Base-by-base conservation (phyloP, 1,140 invertebrate genomes). In the Drosophila albomicans region DNA sequence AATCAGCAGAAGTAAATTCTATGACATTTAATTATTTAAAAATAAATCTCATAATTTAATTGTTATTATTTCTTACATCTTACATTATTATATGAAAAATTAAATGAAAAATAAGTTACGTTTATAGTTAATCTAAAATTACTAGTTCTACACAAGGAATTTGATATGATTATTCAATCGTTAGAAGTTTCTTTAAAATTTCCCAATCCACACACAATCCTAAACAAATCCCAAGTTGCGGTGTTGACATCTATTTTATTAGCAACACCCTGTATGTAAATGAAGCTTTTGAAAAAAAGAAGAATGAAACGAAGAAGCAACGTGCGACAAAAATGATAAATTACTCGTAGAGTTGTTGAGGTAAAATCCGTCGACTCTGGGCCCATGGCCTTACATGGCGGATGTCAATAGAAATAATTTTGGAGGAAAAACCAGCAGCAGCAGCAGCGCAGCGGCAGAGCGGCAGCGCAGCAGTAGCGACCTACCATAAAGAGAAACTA, bases 401-500 rank as follows among this genome's bases (percentile, higher is more conserved):
- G 35, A 52, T 66, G 84, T 77, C 84, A 68, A 82, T 88, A 79
- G 62, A 79, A 71, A 78, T 67, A 81, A 72, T 70, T 79, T 81
- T 64, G 77, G 35, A 57, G 54, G 46, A 70, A 75, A 75, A 75
- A 70, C 66, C 57, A 56, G 43, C 46, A 59, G 48, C 16, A 20
- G 46, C 2, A 10, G 46, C 6, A 20, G 46, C 15, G 15, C 11
- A 48, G 46, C 15, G n/a, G 15, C 8, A 46, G 15, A 15, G 13
- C 8, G 45, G 15, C 45, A 48, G 13, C 4, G 45, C 5, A 20
- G 46, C 13, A 20, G 16, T 8, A 11, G 35, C 79, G 77, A 69
- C 68, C 80, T 73, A 67, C 84, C 85, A 84, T 89, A 88, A 81
- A 88, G 67, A 81, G 81, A 75, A 73, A 78, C 80, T 80, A 46